Conservation (phyloP, 2,113 vertebrate species). For the Furnarius figulus region DNA sequence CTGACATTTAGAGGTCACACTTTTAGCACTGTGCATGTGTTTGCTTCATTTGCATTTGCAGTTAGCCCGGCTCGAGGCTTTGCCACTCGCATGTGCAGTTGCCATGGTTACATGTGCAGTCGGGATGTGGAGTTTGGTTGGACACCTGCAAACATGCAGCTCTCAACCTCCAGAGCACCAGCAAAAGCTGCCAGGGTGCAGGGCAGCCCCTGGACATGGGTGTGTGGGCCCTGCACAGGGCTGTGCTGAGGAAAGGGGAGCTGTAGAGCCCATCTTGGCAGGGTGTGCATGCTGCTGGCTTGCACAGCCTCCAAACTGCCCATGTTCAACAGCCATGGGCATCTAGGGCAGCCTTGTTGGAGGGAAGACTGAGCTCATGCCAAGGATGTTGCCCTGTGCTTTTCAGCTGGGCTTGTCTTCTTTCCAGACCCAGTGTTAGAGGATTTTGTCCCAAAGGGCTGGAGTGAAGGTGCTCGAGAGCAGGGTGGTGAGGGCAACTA, state of each 20-base stretch:
- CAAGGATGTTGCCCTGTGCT: not conserved
- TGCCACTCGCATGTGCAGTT: conserved; percentile 59
- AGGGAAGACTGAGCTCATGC: not conserved
- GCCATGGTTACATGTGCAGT: conserved; percentile 53
- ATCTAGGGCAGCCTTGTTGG: not conserved
- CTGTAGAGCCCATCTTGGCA: not conserved
- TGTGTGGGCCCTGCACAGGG: accelerated
- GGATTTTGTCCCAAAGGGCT: not conserved
- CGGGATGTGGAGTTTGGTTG: conserved; percentile 28
- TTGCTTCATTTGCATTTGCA: conserved; percentile 60
- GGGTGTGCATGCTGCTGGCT: not conserved
- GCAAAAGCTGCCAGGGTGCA: not conserved
- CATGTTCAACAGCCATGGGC: not conserved
- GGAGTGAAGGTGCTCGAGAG: not conserved
- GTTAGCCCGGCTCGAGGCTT: conserved; percentile 38
- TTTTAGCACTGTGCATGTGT: conserved; percentile 34
- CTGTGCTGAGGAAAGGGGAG: not conserved
- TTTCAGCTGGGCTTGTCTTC: not conserved
- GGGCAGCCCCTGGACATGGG: not conserved
- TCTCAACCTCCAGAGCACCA: not conserved
- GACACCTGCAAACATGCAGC: conserved; percentile 51
- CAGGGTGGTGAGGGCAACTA: not conserved
- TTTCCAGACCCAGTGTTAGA: not conserved
- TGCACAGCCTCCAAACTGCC: not conserved
- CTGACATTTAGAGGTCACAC: conserved; percentile 67